A percentile compares a stretch with the other conserved stretches of the same genome.
phyloP scores from a whole-genome alignment of 2,113 vertebrate species.

The Gadus macrocephalus region DNA sequence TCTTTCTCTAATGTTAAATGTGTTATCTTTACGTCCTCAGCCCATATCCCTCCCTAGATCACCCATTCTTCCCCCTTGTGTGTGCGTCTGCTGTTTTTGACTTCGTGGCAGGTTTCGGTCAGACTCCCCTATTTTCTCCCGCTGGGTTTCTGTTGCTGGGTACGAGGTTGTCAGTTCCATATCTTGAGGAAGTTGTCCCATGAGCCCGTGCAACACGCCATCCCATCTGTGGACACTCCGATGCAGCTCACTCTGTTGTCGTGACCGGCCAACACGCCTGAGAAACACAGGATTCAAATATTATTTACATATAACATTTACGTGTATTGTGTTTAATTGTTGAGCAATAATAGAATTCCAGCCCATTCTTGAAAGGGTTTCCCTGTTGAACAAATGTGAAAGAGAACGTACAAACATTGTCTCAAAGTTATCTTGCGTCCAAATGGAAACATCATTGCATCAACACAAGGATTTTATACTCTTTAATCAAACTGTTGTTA shows the following conservation, averaged over 20 bases:
- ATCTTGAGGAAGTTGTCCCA: slow-evolving; percentile 99
- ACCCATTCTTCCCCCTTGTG: slow-evolving; percentile 26
- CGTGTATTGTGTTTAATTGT: not conserved
- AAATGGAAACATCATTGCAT: not conserved
- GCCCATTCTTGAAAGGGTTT: not conserved
- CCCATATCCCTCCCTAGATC: slow-evolving; percentile 31
- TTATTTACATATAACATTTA: not conserved
- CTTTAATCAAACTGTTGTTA: too few relatives aligned
- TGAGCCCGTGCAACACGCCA: slow-evolving; percentile 95
- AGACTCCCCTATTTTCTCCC: slow-evolving; percentile 19
- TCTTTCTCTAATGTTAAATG: slow-evolving; percentile 26
- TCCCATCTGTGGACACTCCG: slow-evolving; percentile 87
- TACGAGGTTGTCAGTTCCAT: slow-evolving; percentile 81
- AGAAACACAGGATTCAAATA: not conserved
- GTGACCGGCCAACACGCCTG: slow-evolving; percentile 91
- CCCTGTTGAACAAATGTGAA: not conserved
- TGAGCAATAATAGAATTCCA: not conserved
- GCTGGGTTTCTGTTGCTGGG: slow-evolving; percentile 13
- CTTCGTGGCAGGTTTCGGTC: slow-evolving; percentile 15
- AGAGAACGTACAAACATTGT: not conserved
- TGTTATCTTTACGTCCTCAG: slow-evolving; percentile 9
- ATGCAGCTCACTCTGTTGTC: slow-evolving; percentile 98
- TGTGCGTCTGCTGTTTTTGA: slow-evolving; percentile 16
- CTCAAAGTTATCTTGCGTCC: too few relatives aligned
- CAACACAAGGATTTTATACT: not conserved